Base-by-base conservation (phyloP, 2,888 invertebrate genomes). In the Calameuta idolon region DNA sequence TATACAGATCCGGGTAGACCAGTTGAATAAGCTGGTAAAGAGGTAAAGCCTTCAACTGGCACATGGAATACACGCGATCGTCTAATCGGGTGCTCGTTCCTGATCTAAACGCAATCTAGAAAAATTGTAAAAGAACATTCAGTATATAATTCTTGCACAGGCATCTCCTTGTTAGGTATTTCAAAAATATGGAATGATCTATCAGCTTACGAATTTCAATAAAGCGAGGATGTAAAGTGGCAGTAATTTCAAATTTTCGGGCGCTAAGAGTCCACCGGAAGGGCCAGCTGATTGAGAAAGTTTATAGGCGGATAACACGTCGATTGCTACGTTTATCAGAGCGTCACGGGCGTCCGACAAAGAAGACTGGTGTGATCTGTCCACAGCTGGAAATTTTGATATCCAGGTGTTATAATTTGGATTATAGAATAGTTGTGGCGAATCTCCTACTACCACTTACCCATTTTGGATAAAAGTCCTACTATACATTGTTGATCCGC, bases 401-500 rank as follows among this genome's bases (percentile, higher is more conserved):
- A 37, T 33, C 2, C 30, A 71, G 15, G 23, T 55, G 5, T 55
- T 55, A 55, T 23, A 23, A 55, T 2, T 55, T 55, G 0, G 9
- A 23, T 23, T 55, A 23, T 55, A 55, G 23, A 55, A 55, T 55
- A 55, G 23, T 9, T 23, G 55, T 1, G 5, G 23, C 2, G 55
- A 23, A 23, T 1, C 55, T 23, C 1, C 5, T 9, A 9, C 55
- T 23, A 55, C 9, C 5, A 85, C 93, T 92, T 86, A 96, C 96
- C 99, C 98, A 99, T 99, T 94, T 99, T 99, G 34, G 97, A 95
- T 37, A 99, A 93, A 81, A 99, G 92, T 77, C 98, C 98, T 77
- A 98, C 94, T 83, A 99, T 98, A 82, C 97, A 97, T 91, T 98
- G 97, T 88, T 98, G 96, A 92, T 99, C 99, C 0, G 99, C 99